Evolutionary conservation across 2,888 invertebrate genomes (phyloP).

Genomic region (Rotaria sp.): DNA sequence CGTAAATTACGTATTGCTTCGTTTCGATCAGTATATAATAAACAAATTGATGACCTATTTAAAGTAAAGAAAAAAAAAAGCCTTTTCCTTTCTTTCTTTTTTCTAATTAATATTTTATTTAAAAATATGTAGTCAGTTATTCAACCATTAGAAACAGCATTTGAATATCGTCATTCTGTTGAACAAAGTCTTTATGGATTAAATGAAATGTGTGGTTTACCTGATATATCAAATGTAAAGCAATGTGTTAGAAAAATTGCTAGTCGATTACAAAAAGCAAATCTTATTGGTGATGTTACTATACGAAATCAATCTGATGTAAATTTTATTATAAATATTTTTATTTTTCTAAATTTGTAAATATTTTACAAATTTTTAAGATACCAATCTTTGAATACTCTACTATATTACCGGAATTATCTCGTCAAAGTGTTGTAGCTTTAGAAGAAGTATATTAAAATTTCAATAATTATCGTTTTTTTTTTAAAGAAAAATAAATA

Average conservation of each 20-base stretch:
- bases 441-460: neutral
- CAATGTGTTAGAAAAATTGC: conserved; percentile 26
- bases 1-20: conserved; percentile 16
- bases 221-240: conserved; percentile 12
- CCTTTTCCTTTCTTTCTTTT: no score
- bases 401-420: conserved; percentile 1
- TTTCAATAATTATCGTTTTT: neutral
- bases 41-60: conserved; percentile 14
- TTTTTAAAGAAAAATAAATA: neutral
- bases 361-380: neutral
- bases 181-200: conserved; percentile 17
- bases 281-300: neutral
- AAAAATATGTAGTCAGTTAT: neutral
- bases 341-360: no score
- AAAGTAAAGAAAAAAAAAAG: neutral
- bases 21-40: neutral
- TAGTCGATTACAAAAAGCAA: conserved; percentile 26
- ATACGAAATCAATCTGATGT: neutral
- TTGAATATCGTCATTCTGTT: conserved; percentile 11
- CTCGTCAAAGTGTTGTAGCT: neutral
- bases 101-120: no score
- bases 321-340: neutral
- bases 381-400: neutral
- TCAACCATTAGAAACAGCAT: conserved; percentile 22
- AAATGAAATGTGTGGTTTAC: conserved; percentile 3